phyloP scores from a whole-genome alignment of 2,113 vertebrate genomes.

The Gnathonemus longibarbis region DNA sequence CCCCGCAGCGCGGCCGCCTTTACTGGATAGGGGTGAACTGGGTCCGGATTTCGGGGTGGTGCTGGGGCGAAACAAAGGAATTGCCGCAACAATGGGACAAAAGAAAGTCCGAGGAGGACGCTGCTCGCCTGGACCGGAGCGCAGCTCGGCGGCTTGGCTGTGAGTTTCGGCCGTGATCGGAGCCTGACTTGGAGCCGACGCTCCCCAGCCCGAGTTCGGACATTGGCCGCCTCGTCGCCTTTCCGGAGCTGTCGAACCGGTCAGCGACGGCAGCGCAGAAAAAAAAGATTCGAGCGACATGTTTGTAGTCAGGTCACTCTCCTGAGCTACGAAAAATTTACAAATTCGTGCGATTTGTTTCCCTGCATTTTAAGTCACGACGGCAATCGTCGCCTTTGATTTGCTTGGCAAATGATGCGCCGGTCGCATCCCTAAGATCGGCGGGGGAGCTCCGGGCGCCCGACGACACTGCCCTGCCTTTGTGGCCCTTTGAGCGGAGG shows the following conservation, averaged over 20 bases:
- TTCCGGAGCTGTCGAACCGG: background rate
- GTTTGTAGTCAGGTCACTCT: background rate
- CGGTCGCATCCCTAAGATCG: background rate
- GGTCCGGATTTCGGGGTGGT: background rate
- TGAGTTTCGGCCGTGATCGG: background rate
- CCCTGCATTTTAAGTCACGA: background rate
- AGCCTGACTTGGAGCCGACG: background rate
- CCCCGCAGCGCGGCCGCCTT: background rate
- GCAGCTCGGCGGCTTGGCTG: background rate
- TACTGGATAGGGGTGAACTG: background rate
- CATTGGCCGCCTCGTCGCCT: background rate
- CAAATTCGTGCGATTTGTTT: background rate
- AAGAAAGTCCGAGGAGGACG: background rate
- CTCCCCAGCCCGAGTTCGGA: background rate
- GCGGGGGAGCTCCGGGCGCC: background rate
- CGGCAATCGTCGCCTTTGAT: background rate
- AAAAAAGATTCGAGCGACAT: background rate
- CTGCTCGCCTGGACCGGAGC: background rate
- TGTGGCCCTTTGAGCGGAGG: background rate
- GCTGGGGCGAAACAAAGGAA: background rate
- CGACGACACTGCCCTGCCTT: background rate
- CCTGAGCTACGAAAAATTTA: background rate
- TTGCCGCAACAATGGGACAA: background rate
- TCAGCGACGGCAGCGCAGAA: background rate
- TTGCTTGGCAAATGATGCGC: background rate